Evolutionary conservation across 1,140 invertebrate genomes (phyloP), one percentile per base, ranked within the genome.

Genomic region (Scaptomyza graminum): DNA sequence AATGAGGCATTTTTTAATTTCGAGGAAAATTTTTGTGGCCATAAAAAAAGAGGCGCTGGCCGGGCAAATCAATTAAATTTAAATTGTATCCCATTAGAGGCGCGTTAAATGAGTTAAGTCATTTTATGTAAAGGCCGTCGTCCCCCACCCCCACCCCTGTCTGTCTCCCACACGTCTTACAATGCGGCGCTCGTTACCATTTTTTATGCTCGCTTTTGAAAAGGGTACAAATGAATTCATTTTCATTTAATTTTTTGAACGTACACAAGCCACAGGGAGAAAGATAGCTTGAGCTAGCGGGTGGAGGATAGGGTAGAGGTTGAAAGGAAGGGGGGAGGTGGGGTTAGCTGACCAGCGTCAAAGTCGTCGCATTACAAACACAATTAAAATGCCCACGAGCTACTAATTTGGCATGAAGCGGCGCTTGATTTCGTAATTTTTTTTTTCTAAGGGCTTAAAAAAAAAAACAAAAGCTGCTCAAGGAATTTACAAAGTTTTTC

Each of bases 341-440:
- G 13, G 60, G 47, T 13, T 16, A 7, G 51, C 44, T 54, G 64
- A 47, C 44, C 61, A 60, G 63, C 63, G 69, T 59, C 69, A 67
- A 72, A 66, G 69, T 72, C 63, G 66, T 62, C 57, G 71, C 66
- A 75, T 71, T 75, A 75, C 73, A 75, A 75, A 87, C 79, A 77
- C 83, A 88, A 88, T 88, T 89, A 89, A 88, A 88, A 88, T 88
- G 83, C 83, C 83, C 83, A 89, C 83, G 83, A 89, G 83, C 76
- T 83, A 88, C 84, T 87, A 87, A 88, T 87, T 87, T 88, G 76
- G 68, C 83, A 76, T 87, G 82, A 81, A 84, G 34, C 67, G 16
- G 43, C 51, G 37, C 66, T 18, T 37, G 34, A 11, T 37, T 12
- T 9, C 1, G 8, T 37, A n/a, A n/a, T n/a, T n/a, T 39, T n/a